Evolutionary conservation across 2,113 vertebrate species (phyloP).

Genomic region (Lamprologus callipterus): DNA sequence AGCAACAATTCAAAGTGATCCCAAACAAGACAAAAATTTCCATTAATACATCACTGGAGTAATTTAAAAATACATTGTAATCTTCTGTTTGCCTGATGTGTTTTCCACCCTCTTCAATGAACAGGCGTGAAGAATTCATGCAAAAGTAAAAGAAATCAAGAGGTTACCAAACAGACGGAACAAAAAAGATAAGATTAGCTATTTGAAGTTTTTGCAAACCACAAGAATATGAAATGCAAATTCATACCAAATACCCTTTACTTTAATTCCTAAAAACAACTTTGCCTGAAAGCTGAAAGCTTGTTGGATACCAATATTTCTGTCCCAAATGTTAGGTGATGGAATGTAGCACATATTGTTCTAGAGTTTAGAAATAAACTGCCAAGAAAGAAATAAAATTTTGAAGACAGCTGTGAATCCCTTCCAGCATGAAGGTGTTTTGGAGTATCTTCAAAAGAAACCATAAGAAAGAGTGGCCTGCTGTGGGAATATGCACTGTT

Average conservation of each 20-base stretch:
- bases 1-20: background rate
- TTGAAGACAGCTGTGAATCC: slow-evolving; percentile 13
- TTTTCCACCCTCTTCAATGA: background rate
- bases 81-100: background rate
- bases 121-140: background rate
- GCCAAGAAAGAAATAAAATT: background rate
- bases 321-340: background rate
- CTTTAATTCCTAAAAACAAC: background rate
- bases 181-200: background rate
- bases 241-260: background rate
- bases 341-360: slow-evolving; percentile 10
- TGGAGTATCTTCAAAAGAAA: slow-evolving; percentile 47
- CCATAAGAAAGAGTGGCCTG: background rate
- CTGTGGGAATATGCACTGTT: background rate
- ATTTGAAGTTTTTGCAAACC: background rate
- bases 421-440: slow-evolving; percentile 33
- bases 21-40: background rate
- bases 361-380: slow-evolving; percentile 35
- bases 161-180: background rate
- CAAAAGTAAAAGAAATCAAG: background rate
- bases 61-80: background rate
- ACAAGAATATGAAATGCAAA: background rate
- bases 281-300: background rate
- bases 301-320: background rate
- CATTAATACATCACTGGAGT: background rate